A percentile compares a stretch with the other conserved stretches of the same genome.
Evolutionary conservation across 2,113 vertebrate species (phyloP).

Genomic region (Hydropotes inermis): DNA sequence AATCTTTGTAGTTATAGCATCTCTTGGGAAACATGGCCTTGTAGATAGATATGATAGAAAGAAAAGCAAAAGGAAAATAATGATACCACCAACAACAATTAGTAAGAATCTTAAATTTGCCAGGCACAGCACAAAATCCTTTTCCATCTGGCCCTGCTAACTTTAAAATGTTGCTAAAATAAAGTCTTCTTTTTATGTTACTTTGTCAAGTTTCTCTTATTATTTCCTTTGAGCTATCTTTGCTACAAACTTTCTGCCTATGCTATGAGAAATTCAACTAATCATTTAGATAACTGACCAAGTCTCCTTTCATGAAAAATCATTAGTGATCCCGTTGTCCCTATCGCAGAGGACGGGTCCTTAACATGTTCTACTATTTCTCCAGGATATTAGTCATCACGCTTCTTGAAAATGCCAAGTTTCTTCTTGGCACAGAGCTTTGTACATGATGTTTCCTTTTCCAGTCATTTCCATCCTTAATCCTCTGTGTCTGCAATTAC

Average conservation of each 20-base stretch:
- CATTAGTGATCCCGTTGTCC: background rate
- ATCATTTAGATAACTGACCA: background rate
- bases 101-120: background rate
- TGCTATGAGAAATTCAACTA: background rate
- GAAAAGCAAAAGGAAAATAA: background rate
- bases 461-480: background rate
- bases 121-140: background rate
- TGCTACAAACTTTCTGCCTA: background rate
- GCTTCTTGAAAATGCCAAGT: background rate
- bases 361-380: background rate
- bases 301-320: background rate
- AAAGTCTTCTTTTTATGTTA: background rate
- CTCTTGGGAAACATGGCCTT: background rate
- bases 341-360: background rate
- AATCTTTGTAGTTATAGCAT: background rate
- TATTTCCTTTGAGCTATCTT: background rate
- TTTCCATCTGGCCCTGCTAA: background rate
- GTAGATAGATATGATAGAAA: background rate
- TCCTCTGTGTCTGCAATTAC: accelerated
- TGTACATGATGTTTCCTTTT: background rate
- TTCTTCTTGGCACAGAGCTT: background rate
- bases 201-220: background rate
- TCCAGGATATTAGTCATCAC: background rate
- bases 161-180: background rate
- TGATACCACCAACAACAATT: background rate